Evolutionary conservation across 2,113 vertebrate genomes (phyloP).

Genomic region (Zosterops japonicus): DNA sequence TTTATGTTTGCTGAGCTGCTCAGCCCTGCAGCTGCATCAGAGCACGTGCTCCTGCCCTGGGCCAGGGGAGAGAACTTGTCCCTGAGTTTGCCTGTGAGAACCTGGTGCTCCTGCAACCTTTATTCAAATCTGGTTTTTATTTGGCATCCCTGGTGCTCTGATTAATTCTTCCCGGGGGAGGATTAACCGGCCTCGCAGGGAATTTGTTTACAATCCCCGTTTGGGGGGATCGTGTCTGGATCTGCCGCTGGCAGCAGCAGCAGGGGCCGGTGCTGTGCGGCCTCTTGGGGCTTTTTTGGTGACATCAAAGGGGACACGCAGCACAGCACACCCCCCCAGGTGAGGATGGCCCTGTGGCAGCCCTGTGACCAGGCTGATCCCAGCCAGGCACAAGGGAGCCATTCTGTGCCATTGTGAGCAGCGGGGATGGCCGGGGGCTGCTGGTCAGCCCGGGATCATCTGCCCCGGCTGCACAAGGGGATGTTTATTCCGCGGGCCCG

Average conservation of each 20-base stretch:
- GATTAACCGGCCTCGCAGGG: not conserved
- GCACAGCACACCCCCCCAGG: accelerated
- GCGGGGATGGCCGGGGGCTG: not conserved
- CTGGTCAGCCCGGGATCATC: constrained; percentile 7
- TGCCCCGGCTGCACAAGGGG: not conserved
- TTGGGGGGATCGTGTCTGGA: accelerated
- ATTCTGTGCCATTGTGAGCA: not conserved
- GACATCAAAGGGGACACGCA: not conserved
- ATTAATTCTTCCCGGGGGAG: not conserved
- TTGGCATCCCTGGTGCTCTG: not conserved
- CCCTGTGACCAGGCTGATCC: not conserved
- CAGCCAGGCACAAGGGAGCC: not conserved
- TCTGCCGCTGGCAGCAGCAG: not conserved
- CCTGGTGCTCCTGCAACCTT: not conserved
- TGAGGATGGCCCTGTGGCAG: not conserved
- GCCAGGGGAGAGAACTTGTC: not conserved
- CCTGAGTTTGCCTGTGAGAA: not conserved
- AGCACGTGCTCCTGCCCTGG: not conserved
- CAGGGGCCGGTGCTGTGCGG: accelerated
- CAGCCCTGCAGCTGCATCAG: not conserved
- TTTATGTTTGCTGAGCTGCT: not conserved
- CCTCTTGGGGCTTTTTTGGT: not conserved
- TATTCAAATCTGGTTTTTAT: not conserved
- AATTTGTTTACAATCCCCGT: not conserved
- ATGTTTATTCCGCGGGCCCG: not conserved